Evolutionary conservation across 2,797 vertebrate species (phyloP).

Genomic region (Poeciliopsis turneri): DNA sequence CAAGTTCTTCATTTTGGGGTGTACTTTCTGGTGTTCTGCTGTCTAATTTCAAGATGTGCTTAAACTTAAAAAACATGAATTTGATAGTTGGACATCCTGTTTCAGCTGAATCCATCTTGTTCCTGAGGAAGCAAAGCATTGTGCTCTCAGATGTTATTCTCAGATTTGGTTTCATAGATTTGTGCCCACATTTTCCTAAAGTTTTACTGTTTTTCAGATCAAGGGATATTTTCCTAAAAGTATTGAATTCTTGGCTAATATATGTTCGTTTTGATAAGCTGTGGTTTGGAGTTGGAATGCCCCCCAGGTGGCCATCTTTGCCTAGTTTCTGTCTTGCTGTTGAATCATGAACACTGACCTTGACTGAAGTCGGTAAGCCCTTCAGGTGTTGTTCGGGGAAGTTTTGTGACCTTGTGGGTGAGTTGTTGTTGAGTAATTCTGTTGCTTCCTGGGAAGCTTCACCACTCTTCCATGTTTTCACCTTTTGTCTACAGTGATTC

Average conservation of each 20-base stretch:
- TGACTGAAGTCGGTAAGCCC: not conserved
- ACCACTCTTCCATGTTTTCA: not conserved
- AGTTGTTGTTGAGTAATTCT: not conserved
- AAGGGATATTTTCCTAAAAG: not conserved
- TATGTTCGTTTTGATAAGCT: not conserved
- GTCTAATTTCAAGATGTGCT: not conserved
- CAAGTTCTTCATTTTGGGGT: not conserved
- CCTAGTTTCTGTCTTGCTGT: not conserved
- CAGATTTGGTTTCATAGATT: not conserved
- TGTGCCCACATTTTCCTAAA: not conserved
- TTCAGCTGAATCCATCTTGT: not conserved
- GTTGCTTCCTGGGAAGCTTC: not conserved
- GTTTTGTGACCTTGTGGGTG: not conserved
- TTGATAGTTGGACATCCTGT: not conserved
- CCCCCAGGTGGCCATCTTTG: not conserved
- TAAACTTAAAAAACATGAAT: not conserved
- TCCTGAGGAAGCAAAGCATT: not conserved
- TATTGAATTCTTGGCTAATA: not conserved
- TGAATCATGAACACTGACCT: not conserved
- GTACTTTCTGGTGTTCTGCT: not conserved
- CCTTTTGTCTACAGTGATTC: not conserved
- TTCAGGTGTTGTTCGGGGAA: not conserved
- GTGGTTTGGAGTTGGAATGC: not conserved
- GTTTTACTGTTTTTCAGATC: not conserved
- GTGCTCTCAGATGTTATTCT: not conserved